A percentile compares a stretch with the other conserved stretches of the same genome.
Conservation (phyloP, 2,113 vertebrate genomes). For the Paracanthobrama guichenoti region DNA sequence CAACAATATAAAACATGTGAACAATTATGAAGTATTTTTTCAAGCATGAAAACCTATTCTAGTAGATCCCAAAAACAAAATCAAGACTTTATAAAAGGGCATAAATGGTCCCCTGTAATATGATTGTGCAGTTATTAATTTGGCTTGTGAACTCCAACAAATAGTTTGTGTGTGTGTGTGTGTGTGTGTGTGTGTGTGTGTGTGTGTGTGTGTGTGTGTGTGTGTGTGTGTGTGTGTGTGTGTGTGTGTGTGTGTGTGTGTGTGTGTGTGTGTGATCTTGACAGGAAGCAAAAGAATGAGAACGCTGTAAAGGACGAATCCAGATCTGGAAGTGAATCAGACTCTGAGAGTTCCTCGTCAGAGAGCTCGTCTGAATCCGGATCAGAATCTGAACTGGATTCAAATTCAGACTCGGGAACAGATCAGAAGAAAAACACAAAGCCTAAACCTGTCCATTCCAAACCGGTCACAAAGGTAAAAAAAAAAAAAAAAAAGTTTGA, state of each 20-base stretch:
- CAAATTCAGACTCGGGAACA: conserved; percentile 59
- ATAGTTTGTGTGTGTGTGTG: conserved; percentile 60
- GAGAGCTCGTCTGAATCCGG: conserved; percentile 80
- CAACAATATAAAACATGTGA: no score
- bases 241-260: conserved; percentile 67
- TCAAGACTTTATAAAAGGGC: no score
- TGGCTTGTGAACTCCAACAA: not conserved
- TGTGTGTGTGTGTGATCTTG: conserved; percentile 68
- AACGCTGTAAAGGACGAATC: conserved; percentile 55
- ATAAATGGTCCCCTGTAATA: no score
- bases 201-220: conserved; percentile 63
- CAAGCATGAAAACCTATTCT: no score
- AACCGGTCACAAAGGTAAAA: conserved; percentile 36
- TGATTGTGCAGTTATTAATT: not conserved
- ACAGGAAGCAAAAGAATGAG: conserved; percentile 64
- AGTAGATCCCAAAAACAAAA: no score
- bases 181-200: conserved; percentile 67
- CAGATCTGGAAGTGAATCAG: conserved; percentile 62
- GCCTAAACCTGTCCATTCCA: conserved; percentile 47
- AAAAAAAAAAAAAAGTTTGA: not conserved
- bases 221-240: conserved; percentile 67
- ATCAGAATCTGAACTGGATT: conserved; percentile 75
- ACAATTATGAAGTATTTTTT: no score
- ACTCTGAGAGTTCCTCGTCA: conserved; percentile 71
- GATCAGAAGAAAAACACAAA: conserved; percentile 57